Evolutionary conservation across 2,113 vertebrate species (phyloP).

Genomic region (Centropristis striata): DNA sequence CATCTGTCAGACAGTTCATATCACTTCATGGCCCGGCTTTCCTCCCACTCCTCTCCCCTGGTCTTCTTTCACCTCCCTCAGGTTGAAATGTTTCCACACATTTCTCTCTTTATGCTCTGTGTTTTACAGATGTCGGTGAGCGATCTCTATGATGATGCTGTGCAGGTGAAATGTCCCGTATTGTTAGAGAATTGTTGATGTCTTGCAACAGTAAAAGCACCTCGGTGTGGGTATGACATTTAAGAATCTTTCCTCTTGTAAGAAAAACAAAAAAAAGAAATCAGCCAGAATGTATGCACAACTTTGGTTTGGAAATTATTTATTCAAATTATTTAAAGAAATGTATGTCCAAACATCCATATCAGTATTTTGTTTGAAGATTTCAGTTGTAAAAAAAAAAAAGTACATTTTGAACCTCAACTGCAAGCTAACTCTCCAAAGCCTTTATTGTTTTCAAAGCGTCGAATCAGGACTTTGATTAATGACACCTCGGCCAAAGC

Average conservation of each 20-base stretch:
- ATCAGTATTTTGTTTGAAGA: constrained; percentile 80
- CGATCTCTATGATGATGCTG: constrained; percentile 71
- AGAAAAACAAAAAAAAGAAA: constrained; percentile 20
- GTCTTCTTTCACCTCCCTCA: constrained; percentile 66
- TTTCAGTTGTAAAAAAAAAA: constrained; percentile 53
- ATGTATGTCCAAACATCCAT: constrained; percentile 77
- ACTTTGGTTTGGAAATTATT: constrained; percentile 79
- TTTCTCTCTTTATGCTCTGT: constrained; percentile 72
- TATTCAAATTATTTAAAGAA: constrained; percentile 87
- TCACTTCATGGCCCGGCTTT: constrained; percentile 32
- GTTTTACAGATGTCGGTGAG: constrained; percentile 61
- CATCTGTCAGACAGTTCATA: constrained; percentile 32
- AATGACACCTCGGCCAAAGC: constrained; percentile 42
- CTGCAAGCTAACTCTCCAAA: constrained; percentile 86
- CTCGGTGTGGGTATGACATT: constrained; percentile 58
- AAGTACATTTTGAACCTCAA: constrained; percentile 76
- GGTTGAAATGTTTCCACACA: constrained; percentile 74
- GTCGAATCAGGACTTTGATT: constrained; percentile 28
- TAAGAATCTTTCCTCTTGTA: constrained; percentile 62
- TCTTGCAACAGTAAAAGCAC: constrained; percentile 67
- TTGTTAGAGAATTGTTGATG: constrained; percentile 59
- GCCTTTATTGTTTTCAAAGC: constrained; percentile 60
- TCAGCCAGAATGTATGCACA: constrained; percentile 83
- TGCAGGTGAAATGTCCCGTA: constrained; percentile 67
- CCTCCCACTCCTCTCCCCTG: not conserved